Conservation (phyloP, 2,113 vertebrate genomes). For the Pseudorectes ferrugineus region DNA sequence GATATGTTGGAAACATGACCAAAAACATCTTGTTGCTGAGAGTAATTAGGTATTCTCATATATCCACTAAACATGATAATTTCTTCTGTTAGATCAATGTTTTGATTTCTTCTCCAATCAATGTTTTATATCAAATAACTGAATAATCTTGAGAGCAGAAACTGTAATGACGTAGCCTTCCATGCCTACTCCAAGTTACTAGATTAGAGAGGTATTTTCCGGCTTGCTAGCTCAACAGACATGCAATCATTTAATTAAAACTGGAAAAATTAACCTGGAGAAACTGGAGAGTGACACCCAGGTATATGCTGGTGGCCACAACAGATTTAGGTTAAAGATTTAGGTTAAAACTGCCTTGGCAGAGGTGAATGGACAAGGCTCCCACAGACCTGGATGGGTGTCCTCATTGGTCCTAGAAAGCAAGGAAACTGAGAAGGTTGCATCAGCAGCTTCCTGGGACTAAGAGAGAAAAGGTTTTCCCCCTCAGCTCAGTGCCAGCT, state of each 20-base stretch:
- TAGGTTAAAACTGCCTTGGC: background rate
- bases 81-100: background rate
- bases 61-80: background rate
- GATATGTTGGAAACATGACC: background rate
- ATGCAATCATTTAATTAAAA: background rate
- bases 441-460: background rate
- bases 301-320: background rate
- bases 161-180: background rate
- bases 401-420: background rate
- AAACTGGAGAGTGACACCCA: background rate
- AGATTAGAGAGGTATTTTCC: background rate
- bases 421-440: background rate
- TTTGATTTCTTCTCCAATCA: background rate
- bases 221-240: background rate
- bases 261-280: background rate
- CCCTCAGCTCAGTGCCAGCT: background rate
- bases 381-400: background rate
- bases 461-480: background rate
- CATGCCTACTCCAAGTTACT: background rate
- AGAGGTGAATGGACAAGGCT: background rate
- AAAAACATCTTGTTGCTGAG: background rate
- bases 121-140: background rate
- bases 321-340: background rate
- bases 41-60: background rate
- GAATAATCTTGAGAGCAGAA: background rate